A percentile compares a stretch with the other conserved stretches of the same genome.
Evolutionary conservation across 2,888 invertebrate species (phyloP).

Genomic region (Pardosa pseudoannulata): DNA sequence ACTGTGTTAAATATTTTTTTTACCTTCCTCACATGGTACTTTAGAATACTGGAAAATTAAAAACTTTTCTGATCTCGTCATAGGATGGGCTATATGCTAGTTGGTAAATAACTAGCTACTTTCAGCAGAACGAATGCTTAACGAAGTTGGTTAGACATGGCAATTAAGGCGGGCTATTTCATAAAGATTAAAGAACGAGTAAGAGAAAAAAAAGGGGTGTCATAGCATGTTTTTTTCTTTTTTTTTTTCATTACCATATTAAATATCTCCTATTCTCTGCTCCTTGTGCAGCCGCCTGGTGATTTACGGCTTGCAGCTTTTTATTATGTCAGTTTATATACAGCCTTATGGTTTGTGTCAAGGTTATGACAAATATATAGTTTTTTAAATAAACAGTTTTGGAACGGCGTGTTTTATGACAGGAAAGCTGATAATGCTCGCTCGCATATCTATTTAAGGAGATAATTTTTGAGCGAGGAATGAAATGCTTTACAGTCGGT

Average conservation of each 20-base stretch:
- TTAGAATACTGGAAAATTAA: no score
- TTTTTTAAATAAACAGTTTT: slow-evolving; percentile 53
- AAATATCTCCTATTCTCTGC: neutral
- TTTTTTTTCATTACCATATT: slow-evolving; percentile 1
- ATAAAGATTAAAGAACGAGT: no score
- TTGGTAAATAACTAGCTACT: no score
- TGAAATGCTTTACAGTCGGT: no score
- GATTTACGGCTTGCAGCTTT: slow-evolving; percentile 21
- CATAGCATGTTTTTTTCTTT: neutral
- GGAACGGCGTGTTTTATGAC: slow-evolving; percentile 39
- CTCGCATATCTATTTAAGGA: neutral
- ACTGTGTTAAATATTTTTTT: no score
- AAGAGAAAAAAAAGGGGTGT: neutral
- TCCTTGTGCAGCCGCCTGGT: neutral
- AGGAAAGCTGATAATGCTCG: neutral
- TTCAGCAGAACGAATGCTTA: no score
- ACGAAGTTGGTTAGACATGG: no score
- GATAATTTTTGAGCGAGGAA: neutral
- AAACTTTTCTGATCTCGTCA: no score
- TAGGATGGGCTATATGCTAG: no score
- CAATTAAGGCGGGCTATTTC: no score
- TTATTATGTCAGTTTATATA: slow-evolving; percentile 42
- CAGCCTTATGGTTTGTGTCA: slow-evolving; percentile 38
- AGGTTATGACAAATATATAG: slow-evolving; percentile 70
- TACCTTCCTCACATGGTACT: no score